Evolutionary conservation across 2,113 vertebrate species (phyloP), one percentile per base, ranked within the genome.

Genomic region (Lophochroa leadbeateri): DNA sequence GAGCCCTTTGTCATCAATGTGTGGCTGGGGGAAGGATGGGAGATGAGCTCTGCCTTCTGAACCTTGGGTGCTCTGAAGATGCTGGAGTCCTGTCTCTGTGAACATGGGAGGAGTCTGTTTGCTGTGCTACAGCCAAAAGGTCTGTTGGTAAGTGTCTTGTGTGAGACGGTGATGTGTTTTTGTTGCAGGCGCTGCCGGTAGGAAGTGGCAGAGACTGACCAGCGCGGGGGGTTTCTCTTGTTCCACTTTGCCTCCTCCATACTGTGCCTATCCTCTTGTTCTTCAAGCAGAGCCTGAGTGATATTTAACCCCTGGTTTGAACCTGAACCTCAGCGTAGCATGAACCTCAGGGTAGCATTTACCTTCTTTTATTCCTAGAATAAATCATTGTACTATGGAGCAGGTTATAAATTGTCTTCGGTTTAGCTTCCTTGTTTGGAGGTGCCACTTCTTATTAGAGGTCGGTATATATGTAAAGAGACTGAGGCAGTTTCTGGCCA

Each of bases 211-310:
- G 55, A 76, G 37, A 23, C 35, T 43, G 65, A 20, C 16, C 1
- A 1, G 12, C 0, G 0, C 0, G 3, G 41, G n/a, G 7, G 12
- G 43, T 70, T 77, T 71, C 79, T 60, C 23, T 21, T 1, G 0
- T 61, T 80, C 20, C 3, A 0, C 65, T 86, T 86, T 29, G 41
- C 23, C 37, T 87, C 37, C 25, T 65, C 77, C 3, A 0, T 71
- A 67, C 37, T 0, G 0, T 10, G 19, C n/a, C 53, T 47, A 20
- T 61, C 0, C 0, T 57, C 60, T 27, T 29, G 20, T 82, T 86
- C 43, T 82, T 84, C 0, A 0, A 71, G 75, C 39, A 79, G 70
- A 72, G 28, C 6, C 0, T 49, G 70, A 82, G 17, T 50, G 63
- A 68, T 55, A 27, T 7, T 35, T 52, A 29, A 83, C 28, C 15